These are phyloP conservation scores for Rhagologus leucostigma DNA, from an alignment of 2,113 vertebrate species.

Conservation along the genomic window DNA sequence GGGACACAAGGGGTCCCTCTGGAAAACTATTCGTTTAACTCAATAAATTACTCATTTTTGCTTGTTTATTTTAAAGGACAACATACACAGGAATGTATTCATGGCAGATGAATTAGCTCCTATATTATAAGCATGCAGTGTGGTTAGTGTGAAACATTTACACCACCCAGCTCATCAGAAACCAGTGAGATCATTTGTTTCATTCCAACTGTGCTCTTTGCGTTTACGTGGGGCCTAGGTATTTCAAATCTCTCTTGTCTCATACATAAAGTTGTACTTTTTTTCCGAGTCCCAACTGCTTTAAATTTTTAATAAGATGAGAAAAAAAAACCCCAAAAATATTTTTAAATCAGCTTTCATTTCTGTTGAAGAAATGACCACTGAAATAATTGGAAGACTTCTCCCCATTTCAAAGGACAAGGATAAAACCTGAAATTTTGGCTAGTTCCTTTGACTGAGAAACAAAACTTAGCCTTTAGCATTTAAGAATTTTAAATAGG, in stretches of 20 bases:
- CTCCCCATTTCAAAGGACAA: background rate
- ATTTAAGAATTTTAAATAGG: background rate
- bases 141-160: slow-evolving; percentile 38
- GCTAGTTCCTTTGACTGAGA: background rate
- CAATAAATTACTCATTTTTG: slow-evolving; percentile 51
- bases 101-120: slow-evolving; percentile 63
- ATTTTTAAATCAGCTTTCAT: background rate
- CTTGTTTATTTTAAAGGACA: slow-evolving; percentile 55
- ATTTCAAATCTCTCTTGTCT: slow-evolving; percentile 3
- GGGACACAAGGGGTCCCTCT: slow-evolving; percentile 8
- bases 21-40: slow-evolving; percentile 14
- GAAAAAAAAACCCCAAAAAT: accelerated
- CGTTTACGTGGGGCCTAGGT: background rate
- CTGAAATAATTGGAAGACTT: background rate
- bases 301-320: background rate
- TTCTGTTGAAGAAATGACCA: background rate
- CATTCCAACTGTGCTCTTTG: slow-evolving; percentile 25
- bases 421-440: background rate
- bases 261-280: background rate
- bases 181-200: slow-evolving; percentile 42
- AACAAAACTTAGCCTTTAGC: background rate
- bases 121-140: slow-evolving; percentile 26
- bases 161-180: slow-evolving; percentile 44
- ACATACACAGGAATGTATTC: slow-evolving; percentile 53
- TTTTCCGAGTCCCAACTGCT: background rate